Conservation (phyloP, 2,888 invertebrate species). For the Drosophila conformis region DNA sequence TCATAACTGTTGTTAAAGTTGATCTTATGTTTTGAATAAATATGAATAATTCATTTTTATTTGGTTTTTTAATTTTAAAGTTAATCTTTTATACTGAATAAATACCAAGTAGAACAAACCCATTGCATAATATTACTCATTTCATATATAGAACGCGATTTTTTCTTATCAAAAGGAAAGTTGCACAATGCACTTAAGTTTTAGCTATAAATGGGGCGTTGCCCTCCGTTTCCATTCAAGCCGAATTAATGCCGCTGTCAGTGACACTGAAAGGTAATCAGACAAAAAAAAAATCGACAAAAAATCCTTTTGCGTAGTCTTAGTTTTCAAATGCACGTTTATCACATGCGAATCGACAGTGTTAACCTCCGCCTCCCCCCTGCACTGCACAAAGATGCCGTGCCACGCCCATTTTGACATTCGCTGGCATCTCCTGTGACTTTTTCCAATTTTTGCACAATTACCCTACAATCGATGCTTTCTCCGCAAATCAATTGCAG, state of each 20-base stretch:
- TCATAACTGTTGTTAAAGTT: not conserved
- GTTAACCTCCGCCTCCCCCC: constrained; percentile 9
- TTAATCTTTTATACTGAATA: not conserved
- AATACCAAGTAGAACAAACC: not conserved
- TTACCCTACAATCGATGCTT: constrained; percentile 82
- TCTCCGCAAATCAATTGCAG: constrained; percentile 83
- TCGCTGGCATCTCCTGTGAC: constrained; percentile 65
- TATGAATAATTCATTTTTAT: not conserved
- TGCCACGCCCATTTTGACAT: constrained; percentile 63
- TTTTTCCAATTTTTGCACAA: constrained; percentile 82
- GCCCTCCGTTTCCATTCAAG: constrained; percentile 22
- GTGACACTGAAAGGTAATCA: constrained; percentile 30
- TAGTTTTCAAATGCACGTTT: constrained; percentile 6
- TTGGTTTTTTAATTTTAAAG: not conserved
- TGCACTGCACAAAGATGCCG: constrained; percentile 27
- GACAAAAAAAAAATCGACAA: not conserved
- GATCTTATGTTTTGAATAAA: not conserved
- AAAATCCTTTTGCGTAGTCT: not conserved
- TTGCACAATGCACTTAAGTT: constrained; percentile 19
- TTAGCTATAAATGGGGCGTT: constrained; percentile 15
- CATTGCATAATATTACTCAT: not conserved
- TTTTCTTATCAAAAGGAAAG: constrained; percentile 5
- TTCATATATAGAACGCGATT: not conserved
- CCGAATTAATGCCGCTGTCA: constrained; percentile 29
- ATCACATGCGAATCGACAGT: constrained; percentile 32